These are phyloP conservation scores for Rhadinocentrus ornatus DNA, from an alignment of 2,797 vertebrate genomes.

Conservation along the genomic window DNA sequence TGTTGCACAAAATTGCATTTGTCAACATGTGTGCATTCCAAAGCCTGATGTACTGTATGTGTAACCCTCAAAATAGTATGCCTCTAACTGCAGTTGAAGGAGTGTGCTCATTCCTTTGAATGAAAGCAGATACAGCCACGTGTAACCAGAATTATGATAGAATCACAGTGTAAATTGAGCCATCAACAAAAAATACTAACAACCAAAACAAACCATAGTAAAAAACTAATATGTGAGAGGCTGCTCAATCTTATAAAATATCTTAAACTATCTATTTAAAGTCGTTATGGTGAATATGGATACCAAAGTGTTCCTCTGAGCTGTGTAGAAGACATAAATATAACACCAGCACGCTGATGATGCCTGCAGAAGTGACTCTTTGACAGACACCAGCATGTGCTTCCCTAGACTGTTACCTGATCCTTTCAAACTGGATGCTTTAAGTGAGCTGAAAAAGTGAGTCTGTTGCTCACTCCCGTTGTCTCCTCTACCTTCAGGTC, in stretches of 20 bases:
- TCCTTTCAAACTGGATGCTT: slow-evolving; percentile 86
- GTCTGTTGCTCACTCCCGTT: slow-evolving; percentile 78
- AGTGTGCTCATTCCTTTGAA: slow-evolving; percentile 52
- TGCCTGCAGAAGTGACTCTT: slow-evolving; percentile 88
- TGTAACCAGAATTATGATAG: slow-evolving; percentile 39
- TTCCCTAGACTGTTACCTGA: slow-evolving; percentile 85
- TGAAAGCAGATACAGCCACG: slow-evolving; percentile 51
- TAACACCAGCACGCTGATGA: slow-evolving; percentile 84
- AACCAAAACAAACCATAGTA: not conserved
- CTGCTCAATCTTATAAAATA: slow-evolving; percentile 1
- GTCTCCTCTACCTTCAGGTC: slow-evolving; percentile 83
- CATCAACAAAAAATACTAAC: slow-evolving; percentile 5
- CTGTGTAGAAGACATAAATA: slow-evolving; percentile 82
- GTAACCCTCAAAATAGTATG: slow-evolving; percentile 70
- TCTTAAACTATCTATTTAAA: slow-evolving; percentile 23
- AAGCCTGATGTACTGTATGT: slow-evolving; percentile 44
- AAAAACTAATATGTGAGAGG: not conserved
- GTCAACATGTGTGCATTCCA: slow-evolving; percentile 64
- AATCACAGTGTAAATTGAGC: slow-evolving; percentile 1
- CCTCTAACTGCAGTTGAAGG: slow-evolving; percentile 36
- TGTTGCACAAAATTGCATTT: slow-evolving; percentile 46
- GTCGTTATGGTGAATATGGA: slow-evolving; percentile 48
- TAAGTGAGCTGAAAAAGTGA: slow-evolving; percentile 86
- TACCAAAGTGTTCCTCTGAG: slow-evolving; percentile 59
- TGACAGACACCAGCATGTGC: slow-evolving; percentile 98